Base-by-base conservation (phyloP, 2,113 vertebrate genomes). In the Carlito syrichta region DNA sequence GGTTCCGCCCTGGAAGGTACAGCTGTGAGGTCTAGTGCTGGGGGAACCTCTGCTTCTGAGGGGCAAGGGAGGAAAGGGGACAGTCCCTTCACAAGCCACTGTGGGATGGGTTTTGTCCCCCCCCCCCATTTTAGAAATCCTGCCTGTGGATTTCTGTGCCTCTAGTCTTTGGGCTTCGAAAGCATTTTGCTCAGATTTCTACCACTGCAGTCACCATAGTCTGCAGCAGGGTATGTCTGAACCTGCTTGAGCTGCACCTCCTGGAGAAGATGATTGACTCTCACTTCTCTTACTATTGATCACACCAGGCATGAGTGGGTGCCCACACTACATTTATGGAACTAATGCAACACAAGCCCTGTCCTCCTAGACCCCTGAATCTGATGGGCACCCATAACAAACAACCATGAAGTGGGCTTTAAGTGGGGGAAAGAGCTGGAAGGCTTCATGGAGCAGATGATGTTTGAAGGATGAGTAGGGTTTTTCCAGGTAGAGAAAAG, bases 321-420 rank as follows among this genome's bases (percentile, higher is more conserved):
- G 19, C 81, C 22, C 12, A 32, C 22, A 60, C 14, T 25, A 17
- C 0, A 14, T 40, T 45, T 11, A 43, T 62, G 56, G 16, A 30
- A 5, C 5, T 10, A 62, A 1, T 14, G 8, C 27, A 50, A 1
- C 8, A 1, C 10, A n/a, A 19, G 8, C 56, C 62, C 62, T 11
- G 1, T 17, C 50, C 27, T 38, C 25, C 5, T 3, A 63, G 43
- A 38, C 3, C 43, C 22, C 45, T 8, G 30, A 11, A 27, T 27
- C n/a, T 54, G 58, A 25, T n/a, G 17, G 48, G 8, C 38, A 38
- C 50, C 38, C 43, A 20, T 50, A n/a, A 30, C 3, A 76, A n/a
- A 19, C 5, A 76, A n/a, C 45, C 68, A 25, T 3, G 3, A 60
- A 22, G 43, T 8, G 17, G 12, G 23, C 38, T 25, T 22, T 3